Evolutionary conservation across 2,888 invertebrate species (phyloP).

Genomic region (Perizoma affinitatum): DNA sequence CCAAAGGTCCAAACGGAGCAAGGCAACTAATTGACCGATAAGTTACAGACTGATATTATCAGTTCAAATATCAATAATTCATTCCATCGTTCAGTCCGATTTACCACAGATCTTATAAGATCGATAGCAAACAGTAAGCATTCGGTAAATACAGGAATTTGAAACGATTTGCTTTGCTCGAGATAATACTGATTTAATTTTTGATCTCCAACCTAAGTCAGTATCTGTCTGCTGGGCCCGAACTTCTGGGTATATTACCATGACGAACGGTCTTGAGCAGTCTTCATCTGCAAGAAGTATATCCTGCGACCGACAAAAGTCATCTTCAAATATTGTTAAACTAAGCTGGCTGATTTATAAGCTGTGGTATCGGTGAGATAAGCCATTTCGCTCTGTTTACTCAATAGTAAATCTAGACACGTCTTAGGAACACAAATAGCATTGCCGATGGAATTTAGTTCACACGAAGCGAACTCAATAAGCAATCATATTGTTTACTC

Average conservation of each 20-base stretch:
- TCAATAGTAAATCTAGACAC: constrained; percentile 40
- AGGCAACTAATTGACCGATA: constrained; percentile 11
- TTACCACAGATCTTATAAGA: constrained; percentile 36
- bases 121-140: constrained; percentile 40
- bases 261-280: no score
- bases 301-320: neutral
- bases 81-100: constrained; percentile 16
- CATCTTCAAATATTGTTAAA: neutral
- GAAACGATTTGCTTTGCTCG: no score
- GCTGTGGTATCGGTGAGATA: constrained; percentile 36
- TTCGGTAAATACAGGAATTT: constrained; percentile 34
- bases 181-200: no score
- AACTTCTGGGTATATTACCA: no score
- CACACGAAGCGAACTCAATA: constrained; percentile 38
- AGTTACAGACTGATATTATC: constrained; percentile 14
- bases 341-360: neutral
- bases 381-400: constrained; percentile 49
- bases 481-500: constrained; percentile 23
- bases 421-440: constrained; percentile 36
- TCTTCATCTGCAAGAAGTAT: no score
- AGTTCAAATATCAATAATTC: constrained; percentile 25
- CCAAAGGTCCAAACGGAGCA: neutral
- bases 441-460: constrained; percentile 40
- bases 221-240: no score
- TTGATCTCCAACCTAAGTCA: no score